A percentile compares a stretch with the other conserved stretches of the same genome.
phyloP scores from a whole-genome alignment of 2,797 vertebrate species.

The Cygnus olor region DNA sequence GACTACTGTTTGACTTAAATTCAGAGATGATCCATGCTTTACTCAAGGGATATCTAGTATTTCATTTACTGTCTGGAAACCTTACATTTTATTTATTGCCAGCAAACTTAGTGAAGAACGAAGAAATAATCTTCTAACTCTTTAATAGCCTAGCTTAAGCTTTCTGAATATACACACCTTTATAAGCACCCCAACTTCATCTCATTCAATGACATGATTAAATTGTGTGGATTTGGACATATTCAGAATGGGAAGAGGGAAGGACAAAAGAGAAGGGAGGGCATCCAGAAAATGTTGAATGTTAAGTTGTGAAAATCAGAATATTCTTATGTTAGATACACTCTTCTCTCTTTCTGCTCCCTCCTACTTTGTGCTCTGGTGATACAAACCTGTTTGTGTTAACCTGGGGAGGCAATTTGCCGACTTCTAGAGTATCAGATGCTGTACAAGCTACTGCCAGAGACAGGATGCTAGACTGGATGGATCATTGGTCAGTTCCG shows the following conservation, averaged over 20 bases:
- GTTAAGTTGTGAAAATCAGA: neutral
- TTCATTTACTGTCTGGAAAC: slow-evolving; percentile 43
- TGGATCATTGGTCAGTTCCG: neutral
- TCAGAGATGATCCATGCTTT: slow-evolving; percentile 40
- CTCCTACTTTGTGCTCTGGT: neutral
- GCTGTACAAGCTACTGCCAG: neutral
- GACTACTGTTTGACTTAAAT: slow-evolving; percentile 50
- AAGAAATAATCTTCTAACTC: neutral
- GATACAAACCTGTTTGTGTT: neutral
- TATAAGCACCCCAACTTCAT: neutral
- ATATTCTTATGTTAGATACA: neutral
- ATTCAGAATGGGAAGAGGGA: neutral
- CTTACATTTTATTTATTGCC: slow-evolving; percentile 7
- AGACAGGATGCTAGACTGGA: neutral
- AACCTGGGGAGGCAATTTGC: neutral
- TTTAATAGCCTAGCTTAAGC: neutral
- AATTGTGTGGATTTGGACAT: neutral
- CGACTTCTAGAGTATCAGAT: neutral
- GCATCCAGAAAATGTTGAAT: neutral
- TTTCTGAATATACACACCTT: neutral
- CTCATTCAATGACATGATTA: neutral
- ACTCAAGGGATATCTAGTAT: neutral
- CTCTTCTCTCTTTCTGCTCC: neutral
- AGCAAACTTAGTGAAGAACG: neutral
- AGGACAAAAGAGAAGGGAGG: neutral